Base-by-base conservation (phyloP, 2,888 invertebrate genomes). In the Drosophila macrospina region DNA sequence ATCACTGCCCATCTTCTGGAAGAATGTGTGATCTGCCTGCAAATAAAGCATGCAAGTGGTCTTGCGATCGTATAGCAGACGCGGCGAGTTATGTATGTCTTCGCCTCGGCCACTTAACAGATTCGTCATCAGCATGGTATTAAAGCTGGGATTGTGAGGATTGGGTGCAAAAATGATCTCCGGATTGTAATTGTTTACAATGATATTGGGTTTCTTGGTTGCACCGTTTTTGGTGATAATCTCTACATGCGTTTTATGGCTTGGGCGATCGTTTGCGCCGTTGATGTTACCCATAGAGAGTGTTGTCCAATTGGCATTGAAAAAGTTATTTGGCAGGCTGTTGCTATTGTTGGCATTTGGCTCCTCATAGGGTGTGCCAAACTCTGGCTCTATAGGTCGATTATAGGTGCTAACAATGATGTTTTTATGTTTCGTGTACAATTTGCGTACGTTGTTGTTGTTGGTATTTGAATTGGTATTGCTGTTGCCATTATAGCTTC, bases 11-110 rank as follows among this genome's bases (percentile, higher is more conserved):
- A 98, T 97, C 92, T 98, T 96, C 90, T 98, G 96, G 93, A 96
- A 99, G 92, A 99, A 97, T 92, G 98, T 96, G 92, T 99, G 98
- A 93, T 98, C 97, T 4, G 99, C 98, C 92, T 99, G 98, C 87
- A 99, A 93, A 92, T 98, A 98, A 62, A 99, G 94, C 94, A 98
- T 96, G 90, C 99, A 99, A 0, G 98, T 98, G 37, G 97, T 98
- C 92, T 98, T 98, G 82, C 95, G 95, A 26, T 97, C 97, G 92
- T 92, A 91, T 50, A 91, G 66, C 42, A 91, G 82, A 86, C 93
- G 90, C 76, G 92, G 92, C 1, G 84, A 80, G 42, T 78, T 86
- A 60, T 83, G 87, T 28, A 80, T 80, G 41, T 86, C 86, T 1
- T 89, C 75, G 42, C 80, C 90, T 5, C 91, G 86, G 0, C 90